These are phyloP conservation scores for Chloromyia formosa DNA, from an alignment of 2,888 invertebrate genomes.

Conservation along the genomic window DNA sequence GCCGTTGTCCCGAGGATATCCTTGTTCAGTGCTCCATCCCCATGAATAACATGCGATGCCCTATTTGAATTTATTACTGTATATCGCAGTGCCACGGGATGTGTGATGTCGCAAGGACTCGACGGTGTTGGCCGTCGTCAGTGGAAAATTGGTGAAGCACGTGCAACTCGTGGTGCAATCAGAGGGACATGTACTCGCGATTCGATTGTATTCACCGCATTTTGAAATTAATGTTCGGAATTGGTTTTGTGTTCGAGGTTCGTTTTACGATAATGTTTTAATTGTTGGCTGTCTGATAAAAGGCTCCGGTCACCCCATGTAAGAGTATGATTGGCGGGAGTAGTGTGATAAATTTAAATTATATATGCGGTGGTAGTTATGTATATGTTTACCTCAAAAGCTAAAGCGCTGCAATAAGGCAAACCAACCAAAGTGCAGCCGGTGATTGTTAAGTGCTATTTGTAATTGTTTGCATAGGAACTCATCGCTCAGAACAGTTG, in stretches of 20 bases:
- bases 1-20: neutral
- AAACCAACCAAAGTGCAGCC: too few species aligned
- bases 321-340: too few species aligned
- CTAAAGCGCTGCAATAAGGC: too few species aligned
- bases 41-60: conserved; percentile 3
- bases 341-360: too few species aligned
- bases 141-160: neutral
- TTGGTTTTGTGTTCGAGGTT: neutral
- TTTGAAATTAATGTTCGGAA: neutral
- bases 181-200: neutral
- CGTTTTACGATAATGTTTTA: neutral
- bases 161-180: neutral
- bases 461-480: too few species aligned
- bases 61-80: neutral
- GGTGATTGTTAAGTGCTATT: too few species aligned
- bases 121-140: neutral
- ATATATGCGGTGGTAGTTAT: too few species aligned
- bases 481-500: too few species aligned
- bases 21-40: neutral
- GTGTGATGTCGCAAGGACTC: neutral
- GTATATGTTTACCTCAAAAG: too few species aligned
- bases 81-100: neutral
- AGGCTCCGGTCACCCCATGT: too few species aligned
- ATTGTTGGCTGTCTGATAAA: neutral
- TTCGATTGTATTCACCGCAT: neutral